phyloP scores from a whole-genome alignment of 2,113 vertebrate genomes.

The Polypterus bichir region DNA sequence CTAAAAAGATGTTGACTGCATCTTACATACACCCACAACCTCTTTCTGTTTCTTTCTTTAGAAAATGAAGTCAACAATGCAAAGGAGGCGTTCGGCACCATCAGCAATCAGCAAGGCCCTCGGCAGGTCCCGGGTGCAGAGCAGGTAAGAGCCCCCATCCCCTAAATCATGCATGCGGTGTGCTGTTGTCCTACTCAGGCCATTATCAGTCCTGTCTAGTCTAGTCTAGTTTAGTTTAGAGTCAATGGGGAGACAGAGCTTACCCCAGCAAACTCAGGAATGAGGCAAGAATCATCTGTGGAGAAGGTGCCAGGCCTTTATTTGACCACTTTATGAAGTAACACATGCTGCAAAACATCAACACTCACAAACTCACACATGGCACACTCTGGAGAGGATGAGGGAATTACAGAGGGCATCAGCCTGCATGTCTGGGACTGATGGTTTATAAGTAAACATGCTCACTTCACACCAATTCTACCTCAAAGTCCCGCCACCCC shows the following conservation, averaged over 20 bases:
- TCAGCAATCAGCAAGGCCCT: constrained; percentile 45
- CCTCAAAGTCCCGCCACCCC: no score
- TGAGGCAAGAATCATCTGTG: no score
- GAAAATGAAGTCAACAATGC: constrained; percentile 48
- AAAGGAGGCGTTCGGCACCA: constrained; percentile 41
- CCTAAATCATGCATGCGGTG: not conserved
- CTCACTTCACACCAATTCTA: no score
- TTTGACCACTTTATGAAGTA: no score
- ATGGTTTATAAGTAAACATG: no score
- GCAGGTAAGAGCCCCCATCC: constrained; percentile 32
- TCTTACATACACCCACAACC: not conserved
- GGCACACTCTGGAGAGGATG: no score
- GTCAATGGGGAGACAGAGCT: not conserved
- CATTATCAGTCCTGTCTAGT: constrained; percentile 9
- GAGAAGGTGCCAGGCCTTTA: no score
- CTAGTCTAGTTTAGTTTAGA: constrained; percentile 4
- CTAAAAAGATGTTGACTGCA: not conserved
- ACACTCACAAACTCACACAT: no score
- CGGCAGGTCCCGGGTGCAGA: constrained; percentile 32
- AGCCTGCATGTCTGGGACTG: no score
- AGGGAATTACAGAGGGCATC: no score
- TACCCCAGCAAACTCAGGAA: no score
- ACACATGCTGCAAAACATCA: no score
- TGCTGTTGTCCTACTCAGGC: not conserved
- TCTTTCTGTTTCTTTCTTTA: constrained; percentile 18